Conservation (phyloP, 2,797 vertebrate species). For the Clamator glandarius region DNA sequence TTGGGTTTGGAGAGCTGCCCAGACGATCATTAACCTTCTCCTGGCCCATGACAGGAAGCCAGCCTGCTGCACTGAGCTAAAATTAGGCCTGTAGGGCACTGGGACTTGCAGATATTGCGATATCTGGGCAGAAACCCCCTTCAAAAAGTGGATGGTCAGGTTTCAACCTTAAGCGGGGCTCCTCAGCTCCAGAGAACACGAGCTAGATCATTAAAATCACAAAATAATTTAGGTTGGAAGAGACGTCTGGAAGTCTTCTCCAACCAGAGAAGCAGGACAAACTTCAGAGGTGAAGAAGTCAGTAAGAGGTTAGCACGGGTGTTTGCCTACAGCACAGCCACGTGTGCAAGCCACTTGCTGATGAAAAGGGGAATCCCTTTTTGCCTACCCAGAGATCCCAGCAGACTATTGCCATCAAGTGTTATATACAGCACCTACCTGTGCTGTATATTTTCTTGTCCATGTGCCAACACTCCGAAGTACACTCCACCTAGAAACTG, state of each 20-base stretch:
- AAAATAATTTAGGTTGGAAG: background rate
- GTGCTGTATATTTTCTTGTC: background rate
- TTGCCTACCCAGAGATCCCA: background rate
- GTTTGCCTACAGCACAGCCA: background rate
- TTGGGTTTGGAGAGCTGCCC: conserved; percentile 58
- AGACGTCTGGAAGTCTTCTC: background rate
- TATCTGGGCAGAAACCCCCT: background rate
- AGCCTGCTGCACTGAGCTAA: conserved; percentile 51
- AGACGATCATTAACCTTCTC: conserved; percentile 66
- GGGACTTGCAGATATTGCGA: background rate
- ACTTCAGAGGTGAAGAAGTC: background rate
- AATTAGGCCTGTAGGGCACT: conserved; percentile 59
- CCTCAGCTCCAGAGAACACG: background rate
- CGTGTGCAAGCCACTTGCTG: background rate
- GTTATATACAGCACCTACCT: background rate
- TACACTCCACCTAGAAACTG: background rate
- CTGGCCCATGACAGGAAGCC: conserved; percentile 40
- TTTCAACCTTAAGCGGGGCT: background rate
- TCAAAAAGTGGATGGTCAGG: background rate
- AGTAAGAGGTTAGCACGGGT: background rate
- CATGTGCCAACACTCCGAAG: background rate
- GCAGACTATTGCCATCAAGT: background rate
- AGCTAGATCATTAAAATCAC: background rate
- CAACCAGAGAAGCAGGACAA: background rate
- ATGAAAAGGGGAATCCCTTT: background rate